Conservation (phyloP, 2,113 vertebrate species). For the Panurus biarmicus region DNA sequence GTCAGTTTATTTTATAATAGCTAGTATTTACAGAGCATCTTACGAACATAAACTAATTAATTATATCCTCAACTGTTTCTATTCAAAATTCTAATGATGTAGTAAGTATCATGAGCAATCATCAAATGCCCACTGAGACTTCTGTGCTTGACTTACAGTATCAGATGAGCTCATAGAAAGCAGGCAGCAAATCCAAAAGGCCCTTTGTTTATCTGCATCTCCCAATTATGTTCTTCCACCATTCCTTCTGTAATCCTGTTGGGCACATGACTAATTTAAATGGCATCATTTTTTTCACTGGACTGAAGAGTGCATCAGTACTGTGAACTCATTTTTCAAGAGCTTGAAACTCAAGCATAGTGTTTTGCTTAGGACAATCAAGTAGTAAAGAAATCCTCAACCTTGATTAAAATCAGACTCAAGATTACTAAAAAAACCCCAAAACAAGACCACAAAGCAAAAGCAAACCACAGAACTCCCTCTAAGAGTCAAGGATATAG, state of each 20-base stretch:
- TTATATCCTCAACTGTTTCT: slow-evolving; percentile 23
- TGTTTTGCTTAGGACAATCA: background rate
- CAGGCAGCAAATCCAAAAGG: background rate
- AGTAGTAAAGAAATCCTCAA: background rate
- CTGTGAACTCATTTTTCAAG: background rate
- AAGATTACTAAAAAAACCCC: background rate
- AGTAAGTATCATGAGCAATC: background rate
- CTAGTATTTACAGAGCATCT: slow-evolving; percentile 19
- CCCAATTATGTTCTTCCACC: background rate
- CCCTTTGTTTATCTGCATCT: background rate
- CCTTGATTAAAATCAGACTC: background rate
- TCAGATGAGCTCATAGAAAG: background rate
- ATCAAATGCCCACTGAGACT: background rate
- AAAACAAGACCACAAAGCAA: background rate
- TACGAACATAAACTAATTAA: slow-evolving; percentile 31
- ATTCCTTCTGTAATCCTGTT: background rate
- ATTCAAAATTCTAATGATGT: slow-evolving; percentile 5
- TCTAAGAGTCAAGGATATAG: background rate
- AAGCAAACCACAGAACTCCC: background rate
- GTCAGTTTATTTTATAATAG: slow-evolving; percentile 24
- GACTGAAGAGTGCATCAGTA: background rate
- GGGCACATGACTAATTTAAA: background rate
- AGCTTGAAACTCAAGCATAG: background rate
- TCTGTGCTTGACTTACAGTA: background rate
- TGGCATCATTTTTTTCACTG: background rate